Base-by-base conservation (phyloP, 2,888 invertebrate species). In the Andrena chrysosceles region DNA sequence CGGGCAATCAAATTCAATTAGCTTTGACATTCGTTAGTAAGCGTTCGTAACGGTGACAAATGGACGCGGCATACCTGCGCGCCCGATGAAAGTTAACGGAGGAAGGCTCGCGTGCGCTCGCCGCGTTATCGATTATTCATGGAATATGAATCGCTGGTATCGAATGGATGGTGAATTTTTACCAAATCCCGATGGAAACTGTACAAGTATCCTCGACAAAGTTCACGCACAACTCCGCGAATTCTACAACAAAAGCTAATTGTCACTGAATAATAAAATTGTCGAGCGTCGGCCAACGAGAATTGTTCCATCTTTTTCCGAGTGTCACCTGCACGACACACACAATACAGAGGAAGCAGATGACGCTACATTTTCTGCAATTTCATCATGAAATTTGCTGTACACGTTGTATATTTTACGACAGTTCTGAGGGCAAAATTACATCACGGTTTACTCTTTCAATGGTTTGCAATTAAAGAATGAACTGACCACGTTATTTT, bases 1-100 rank as follows among this genome's bases (percentile, higher is more conserved):
- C 63, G 42, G 23, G 59, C 49, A 64, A 81, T 81, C 81, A 73
- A 73, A 81, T 79, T 73, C 81, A 81, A 81, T 81, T 79, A 79
- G 73, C 80, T 64, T 59, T 26, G 80, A 81, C 72, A 64, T 64
- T 71, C 72, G 81, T 74, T 62, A 33, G 69, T 23, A 48, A 49
- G 29, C 54, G 72, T 67, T 62, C 71, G 35, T 8, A 52, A n/a
- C 64, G 26, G n/a, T 79, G 52, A 74, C 64, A 69, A 79, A 79
- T 62, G 69, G 64, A 1, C 59, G 20, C 66, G 29, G 29, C 69
- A 59, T 69, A 64, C 33, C 71, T 54, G 26, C 20, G 54, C 48
- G 52, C 66, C 71, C 67, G 70, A 79, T 62, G 70, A 76, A 83
- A 69, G 56, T 56, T 69, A 69, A 26, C 23, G 20, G 42, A 54